Evolutionary conservation across 2,888 invertebrate species (phyloP).

Genomic region (Cephus rjabovi): DNA sequence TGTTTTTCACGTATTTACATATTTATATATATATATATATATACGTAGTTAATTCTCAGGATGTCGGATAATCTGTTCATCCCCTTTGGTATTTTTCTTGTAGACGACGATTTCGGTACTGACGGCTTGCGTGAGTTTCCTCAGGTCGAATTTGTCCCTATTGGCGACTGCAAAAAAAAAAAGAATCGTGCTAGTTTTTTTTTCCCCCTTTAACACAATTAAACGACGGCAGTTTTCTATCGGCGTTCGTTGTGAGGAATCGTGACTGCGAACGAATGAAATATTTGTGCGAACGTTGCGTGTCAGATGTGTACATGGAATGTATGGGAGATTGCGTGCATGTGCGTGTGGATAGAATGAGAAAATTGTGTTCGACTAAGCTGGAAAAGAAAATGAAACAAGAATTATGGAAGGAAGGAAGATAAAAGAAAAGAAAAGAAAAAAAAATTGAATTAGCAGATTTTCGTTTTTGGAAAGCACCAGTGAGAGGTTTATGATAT

Average conservation of each 20-base stretch:
- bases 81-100: too few relatives aligned
- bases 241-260: constrained; percentile 29
- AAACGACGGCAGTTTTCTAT: constrained; percentile 33
- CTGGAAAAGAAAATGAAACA: constrained; percentile 22
- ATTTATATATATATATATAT: too few relatives aligned
- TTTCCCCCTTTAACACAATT: constrained; percentile 34
- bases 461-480: constrained; percentile 29
- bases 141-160: background rate
- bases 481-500: constrained; percentile 42
- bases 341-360: background rate
- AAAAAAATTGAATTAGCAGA: constrained; percentile 25
- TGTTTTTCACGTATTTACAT: background rate
- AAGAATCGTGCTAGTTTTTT: constrained; percentile 32
- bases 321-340: constrained; percentile 13
- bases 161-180: constrained; percentile 15
- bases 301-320: constrained; percentile 16
- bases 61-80: background rate
- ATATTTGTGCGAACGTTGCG: constrained; percentile 16
- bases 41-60: background rate
- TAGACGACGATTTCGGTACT: background rate
- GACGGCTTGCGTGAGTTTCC: background rate
- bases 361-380: background rate
- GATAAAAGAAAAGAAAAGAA: constrained; percentile 22
- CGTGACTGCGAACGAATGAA: constrained; percentile 7
- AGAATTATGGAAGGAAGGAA: constrained; percentile 16